phyloP scores from a whole-genome alignment of 1,140 invertebrate species.

The Panagrolaimus sp. region DNA sequence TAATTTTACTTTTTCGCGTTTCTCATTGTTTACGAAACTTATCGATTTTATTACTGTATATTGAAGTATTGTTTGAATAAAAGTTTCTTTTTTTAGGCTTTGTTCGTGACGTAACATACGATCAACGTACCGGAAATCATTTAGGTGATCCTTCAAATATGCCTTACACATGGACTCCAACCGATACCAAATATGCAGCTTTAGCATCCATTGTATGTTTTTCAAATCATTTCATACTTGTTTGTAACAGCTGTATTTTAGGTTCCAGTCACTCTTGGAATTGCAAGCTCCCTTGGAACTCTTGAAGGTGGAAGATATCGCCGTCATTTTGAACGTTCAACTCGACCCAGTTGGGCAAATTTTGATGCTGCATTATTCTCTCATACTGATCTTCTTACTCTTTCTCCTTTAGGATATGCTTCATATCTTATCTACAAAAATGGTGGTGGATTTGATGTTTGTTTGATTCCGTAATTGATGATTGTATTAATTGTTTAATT shows the following conservation, averaged over 20 bases:
- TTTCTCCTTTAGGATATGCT: conserved; percentile 53
- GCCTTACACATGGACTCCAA: conserved; percentile 44
- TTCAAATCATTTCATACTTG: too few species aligned
- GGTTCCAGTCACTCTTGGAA: conserved; percentile 34
- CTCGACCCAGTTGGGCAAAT: conserved; percentile 40
- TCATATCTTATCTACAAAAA: conserved; percentile 58
- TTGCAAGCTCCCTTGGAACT: conserved; percentile 24
- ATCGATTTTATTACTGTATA: too few species aligned
- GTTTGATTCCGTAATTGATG: too few species aligned
- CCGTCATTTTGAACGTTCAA: conserved; percentile 32
- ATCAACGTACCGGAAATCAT: neutral
- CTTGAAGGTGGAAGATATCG: conserved; percentile 34
- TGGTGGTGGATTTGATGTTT: conserved; percentile 57
- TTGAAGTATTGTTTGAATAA: too few species aligned
- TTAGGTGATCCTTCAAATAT: conserved; percentile 21
- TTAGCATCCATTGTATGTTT: conserved; percentile 34
- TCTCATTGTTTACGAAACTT: too few species aligned
- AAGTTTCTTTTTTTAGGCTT: neutral
- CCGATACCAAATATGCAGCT: conserved; percentile 49
- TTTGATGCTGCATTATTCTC: conserved; percentile 35
- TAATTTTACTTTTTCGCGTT: too few species aligned
- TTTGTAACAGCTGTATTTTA: conserved; percentile 23
- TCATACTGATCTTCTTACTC: conserved; percentile 41
- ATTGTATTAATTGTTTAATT: too few species aligned
- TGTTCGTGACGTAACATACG: conserved; percentile 3